Evolutionary conservation across 2,888 invertebrate species (phyloP).

Genomic region (Patella depressa): DNA sequence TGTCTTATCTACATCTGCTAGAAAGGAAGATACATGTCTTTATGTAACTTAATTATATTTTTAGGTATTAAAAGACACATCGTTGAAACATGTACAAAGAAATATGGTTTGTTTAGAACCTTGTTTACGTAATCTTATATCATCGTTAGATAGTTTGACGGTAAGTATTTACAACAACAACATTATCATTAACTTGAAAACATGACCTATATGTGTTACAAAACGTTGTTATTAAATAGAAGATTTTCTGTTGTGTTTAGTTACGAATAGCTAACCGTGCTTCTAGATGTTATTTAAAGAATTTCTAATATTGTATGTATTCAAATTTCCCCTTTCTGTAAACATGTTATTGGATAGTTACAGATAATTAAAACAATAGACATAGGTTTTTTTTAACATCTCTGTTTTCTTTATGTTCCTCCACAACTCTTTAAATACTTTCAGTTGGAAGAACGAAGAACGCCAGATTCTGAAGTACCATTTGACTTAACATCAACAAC

Average conservation of each 20-base stretch:
- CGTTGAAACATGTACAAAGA: constrained; percentile 84
- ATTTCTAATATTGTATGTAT: no score
- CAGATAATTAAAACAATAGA: no score
- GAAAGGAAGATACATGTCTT: neutral
- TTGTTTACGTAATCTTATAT: constrained; percentile 82
- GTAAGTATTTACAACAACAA: constrained; percentile 32
- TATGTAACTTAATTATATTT: constrained; percentile 24
- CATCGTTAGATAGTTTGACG: constrained; percentile 74
- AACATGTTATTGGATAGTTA: no score
- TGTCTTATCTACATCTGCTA: neutral
- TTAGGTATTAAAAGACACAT: constrained; percentile 76
- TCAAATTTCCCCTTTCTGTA: no score
- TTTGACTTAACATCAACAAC: constrained; percentile 39
- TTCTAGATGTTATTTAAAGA: no score
- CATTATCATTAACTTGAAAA: no score
- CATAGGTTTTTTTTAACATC: no score
- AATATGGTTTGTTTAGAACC: constrained; percentile 90
- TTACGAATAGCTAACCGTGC: no score
- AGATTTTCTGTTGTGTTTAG: no score
- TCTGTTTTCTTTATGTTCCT: no score
- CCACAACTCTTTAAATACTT: neutral
- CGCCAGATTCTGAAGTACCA: constrained; percentile 56
- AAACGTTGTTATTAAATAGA: no score
- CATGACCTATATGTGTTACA: no score
- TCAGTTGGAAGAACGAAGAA: constrained; percentile 44